phyloP scores from a whole-genome alignment of 2,888 invertebrate genomes.

The Eulithis testata region DNA sequence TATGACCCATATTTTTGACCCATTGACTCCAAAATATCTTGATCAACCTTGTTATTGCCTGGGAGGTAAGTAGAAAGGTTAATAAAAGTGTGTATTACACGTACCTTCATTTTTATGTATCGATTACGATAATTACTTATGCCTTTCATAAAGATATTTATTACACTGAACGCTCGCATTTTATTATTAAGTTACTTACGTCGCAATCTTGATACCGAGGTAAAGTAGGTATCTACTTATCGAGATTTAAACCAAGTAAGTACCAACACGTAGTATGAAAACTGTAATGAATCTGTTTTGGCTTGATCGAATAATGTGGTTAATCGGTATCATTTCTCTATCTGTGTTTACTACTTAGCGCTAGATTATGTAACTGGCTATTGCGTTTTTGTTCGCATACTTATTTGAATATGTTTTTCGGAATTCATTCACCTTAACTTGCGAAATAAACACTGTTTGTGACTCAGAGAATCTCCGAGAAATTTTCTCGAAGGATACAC shows the following conservation, averaged over 20 bases:
- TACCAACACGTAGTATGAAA: background rate
- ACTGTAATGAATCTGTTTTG: background rate
- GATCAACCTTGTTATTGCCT: slow-evolving; percentile 10
- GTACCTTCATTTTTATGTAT: slow-evolving; percentile 25
- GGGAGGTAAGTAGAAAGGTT: slow-evolving; percentile 23
- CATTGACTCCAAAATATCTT: slow-evolving; percentile 16
- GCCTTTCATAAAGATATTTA: slow-evolving; percentile 32
- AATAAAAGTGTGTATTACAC: slow-evolving; percentile 15
- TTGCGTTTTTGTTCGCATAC: slow-evolving; percentile 20
- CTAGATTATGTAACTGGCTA: slow-evolving; percentile 11
- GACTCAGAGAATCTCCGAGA: slow-evolving; percentile 33
- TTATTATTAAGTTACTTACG: slow-evolving; percentile 17
- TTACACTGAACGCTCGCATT: slow-evolving; percentile 22
- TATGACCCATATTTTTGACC: slow-evolving; percentile 16
- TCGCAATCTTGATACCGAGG: background rate
- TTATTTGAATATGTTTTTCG: slow-evolving; percentile 11
- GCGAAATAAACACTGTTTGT: slow-evolving; percentile 26
- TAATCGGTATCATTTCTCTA: background rate
- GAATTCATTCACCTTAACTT: slow-evolving; percentile 29
- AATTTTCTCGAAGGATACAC: slow-evolving; percentile 33
- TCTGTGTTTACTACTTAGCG: background rate
- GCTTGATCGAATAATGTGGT: background rate
- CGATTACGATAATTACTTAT: slow-evolving; percentile 38
- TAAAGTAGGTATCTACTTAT: slow-evolving; percentile 8
- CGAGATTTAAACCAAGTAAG: too few relatives aligned